Conservation (phyloP, 2,797 vertebrate genomes). For the Calcarius lapponicus region DNA sequence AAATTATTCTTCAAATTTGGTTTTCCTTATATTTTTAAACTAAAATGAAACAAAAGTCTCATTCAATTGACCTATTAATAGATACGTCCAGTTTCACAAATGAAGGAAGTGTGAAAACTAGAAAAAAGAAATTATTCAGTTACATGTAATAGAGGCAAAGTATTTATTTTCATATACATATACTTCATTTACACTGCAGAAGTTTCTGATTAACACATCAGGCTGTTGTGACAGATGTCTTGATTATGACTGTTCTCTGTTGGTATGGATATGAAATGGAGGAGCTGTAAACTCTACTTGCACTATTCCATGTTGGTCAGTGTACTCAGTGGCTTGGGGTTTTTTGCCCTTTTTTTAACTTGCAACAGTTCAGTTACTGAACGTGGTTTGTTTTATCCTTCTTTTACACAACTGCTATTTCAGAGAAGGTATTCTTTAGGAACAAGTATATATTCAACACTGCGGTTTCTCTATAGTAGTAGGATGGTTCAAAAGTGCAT, state of each 20-base stretch:
- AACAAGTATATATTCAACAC: background rate
- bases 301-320: background rate
- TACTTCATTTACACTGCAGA: background rate
- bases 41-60: background rate
- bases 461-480: background rate
- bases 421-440: background rate
- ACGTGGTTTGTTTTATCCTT: background rate
- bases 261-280: background rate
- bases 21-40: background rate
- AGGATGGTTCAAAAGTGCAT: background rate
- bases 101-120: background rate
- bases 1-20: background rate
- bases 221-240: background rate
- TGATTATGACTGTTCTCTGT: background rate
- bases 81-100: background rate
- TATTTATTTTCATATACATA: background rate
- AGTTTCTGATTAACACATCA: background rate
- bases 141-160: background rate
- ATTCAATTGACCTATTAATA: background rate
- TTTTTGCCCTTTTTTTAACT: background rate
- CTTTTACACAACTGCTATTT: background rate
- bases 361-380: background rate
- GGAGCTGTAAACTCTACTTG: background rate
- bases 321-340: background rate
- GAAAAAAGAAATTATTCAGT: background rate